Evolutionary conservation across 2,113 vertebrate genomes (phyloP).

Genomic region (Peromyscus polionotus): DNA sequence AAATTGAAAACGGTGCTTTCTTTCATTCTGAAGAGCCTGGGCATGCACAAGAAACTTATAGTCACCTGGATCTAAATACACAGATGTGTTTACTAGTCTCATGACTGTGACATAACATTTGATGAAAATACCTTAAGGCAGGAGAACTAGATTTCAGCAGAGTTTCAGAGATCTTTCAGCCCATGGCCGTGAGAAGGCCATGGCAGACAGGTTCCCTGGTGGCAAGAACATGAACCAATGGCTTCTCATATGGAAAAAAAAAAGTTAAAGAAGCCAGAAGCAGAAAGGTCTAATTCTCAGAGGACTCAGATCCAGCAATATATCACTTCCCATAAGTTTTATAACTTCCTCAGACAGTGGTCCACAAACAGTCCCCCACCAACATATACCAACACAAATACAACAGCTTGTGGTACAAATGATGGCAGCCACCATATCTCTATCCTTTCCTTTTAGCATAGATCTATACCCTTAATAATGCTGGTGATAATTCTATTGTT

Average conservation of each 20-base stretch:
- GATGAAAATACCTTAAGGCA: background rate
- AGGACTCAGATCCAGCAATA: background rate
- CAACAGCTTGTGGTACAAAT: background rate
- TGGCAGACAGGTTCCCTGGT: background rate
- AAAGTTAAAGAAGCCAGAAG: background rate
- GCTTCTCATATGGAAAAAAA: background rate
- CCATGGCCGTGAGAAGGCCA: background rate
- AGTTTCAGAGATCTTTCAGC: background rate
- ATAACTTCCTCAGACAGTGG: background rate
- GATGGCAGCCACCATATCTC: rapidly evolving
- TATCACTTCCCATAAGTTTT: background rate
- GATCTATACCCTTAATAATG: background rate
- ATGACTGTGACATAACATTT: background rate
- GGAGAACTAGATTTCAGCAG: background rate
- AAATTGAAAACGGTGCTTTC: background rate
- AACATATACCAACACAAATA: background rate
- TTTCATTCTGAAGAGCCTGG: background rate
- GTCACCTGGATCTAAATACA: background rate
- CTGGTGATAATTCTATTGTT: background rate
- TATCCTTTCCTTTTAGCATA: background rate
- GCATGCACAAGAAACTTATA: background rate
- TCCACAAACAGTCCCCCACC: rapidly evolving
- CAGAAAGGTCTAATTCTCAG: background rate
- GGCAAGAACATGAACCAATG: background rate
- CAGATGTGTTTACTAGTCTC: background rate